Evolutionary conservation across 2,113 vertebrate genomes (phyloP), one percentile per base, ranked within the genome.

Genomic region (Podarcis raffonei): DNA sequence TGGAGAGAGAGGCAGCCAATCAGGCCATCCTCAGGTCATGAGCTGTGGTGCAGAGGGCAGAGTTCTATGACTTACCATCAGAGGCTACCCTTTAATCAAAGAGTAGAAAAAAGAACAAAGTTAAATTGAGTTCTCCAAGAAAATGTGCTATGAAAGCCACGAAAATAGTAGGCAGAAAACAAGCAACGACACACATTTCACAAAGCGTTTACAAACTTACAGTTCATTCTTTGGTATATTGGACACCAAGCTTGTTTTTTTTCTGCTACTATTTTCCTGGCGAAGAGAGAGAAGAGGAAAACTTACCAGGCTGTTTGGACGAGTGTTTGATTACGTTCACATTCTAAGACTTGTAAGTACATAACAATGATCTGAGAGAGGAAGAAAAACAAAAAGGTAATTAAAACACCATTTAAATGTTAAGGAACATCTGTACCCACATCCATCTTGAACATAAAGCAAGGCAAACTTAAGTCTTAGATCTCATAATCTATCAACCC

Each of bases 51-150:
- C 98, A 98, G 99, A 99, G 98, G 98, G 99, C 98, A 99, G 98
- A 99, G 98, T 98, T 98, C 98, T 99, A 98, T 99, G 98, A 99
- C 99, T 99, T 99, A 99, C 98, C 98, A 99, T 98, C 99, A 99
- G 96, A 98, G 98, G 98, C 99, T 99, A 99, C 99, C 99, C 99
- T 99, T 99, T 98, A 99, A 99, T 99, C 97, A 99, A 99, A 99
- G 98, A 99, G 99, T 99, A 99, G 98, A 99, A 98, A 99, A 99
- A 99, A 99, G 98, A 98, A 99, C 98, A 99, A 98, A 99, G 98
- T 99, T 99, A 99, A 99, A 99, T 98, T 98, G 98, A 98, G 98
- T 97, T 98, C 98, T 98, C 97, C 96, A 94, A 96, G 89, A 87
- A 92, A 68, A 90, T 1, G n/a, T 16, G 85, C 94, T 90, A 96